These are phyloP conservation scores for Dromococcyx pavoninus DNA, from an alignment of 2,797 vertebrate genomes.

Conservation along the genomic window DNA sequence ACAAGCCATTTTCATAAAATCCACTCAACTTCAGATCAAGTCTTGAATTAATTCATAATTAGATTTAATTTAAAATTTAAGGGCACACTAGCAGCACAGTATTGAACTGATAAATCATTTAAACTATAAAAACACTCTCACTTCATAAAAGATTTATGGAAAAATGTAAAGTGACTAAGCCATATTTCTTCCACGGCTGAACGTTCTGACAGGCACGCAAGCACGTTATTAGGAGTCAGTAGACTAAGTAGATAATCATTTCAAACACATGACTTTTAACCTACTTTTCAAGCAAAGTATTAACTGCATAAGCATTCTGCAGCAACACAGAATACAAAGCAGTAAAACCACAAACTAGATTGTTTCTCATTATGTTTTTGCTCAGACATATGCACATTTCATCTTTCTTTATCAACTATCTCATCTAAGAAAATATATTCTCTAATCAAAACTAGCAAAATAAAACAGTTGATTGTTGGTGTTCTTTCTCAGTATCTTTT, in stretches of 20 bases:
- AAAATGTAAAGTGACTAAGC: conserved; percentile 54
- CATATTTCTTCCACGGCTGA: conserved; percentile 1
- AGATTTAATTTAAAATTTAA: not conserved
- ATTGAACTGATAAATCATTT: not conserved
- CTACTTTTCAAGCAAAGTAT: conserved; percentile 50
- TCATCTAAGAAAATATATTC: not conserved
- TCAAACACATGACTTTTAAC: conserved; percentile 69
- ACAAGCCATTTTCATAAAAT: not conserved
- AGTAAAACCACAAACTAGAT: conserved; percentile 8
- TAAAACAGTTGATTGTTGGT: not conserved
- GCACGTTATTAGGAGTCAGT: conserved; percentile 61
- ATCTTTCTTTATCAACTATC: not conserved
- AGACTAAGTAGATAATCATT: conserved; percentile 59
- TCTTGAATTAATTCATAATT: not conserved
- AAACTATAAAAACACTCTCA: not conserved
- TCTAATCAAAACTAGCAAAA: not conserved
- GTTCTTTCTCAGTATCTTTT: not conserved
- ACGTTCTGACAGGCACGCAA: conserved; percentile 49
- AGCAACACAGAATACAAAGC: conserved; percentile 33
- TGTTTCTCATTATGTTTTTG: not conserved
- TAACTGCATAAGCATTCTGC: conserved; percentile 40
- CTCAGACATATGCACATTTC: not conserved
- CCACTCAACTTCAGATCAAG: not conserved
- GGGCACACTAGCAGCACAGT: not conserved
- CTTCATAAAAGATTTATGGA: conserved; percentile 27